Base-by-base conservation (phyloP, 2,797 vertebrate species). In the Labeo calbasu region DNA sequence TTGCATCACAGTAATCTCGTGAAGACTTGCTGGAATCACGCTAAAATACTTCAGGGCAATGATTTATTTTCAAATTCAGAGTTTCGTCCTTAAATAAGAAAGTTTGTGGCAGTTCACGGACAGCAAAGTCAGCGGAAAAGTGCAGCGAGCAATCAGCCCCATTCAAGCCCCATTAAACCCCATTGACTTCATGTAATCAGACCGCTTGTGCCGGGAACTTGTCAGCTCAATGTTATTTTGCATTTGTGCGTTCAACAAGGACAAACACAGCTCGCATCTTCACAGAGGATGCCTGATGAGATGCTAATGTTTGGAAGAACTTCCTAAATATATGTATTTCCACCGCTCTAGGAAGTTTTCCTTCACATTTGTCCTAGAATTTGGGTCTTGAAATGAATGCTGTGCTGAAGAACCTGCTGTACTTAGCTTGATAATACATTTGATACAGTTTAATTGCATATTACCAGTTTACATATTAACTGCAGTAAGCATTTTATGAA, bases 331-430 rank as follows among this genome's bases (percentile, higher is more conserved):
- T 51, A 73, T 12, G 48, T 21, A 6, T 73, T 32, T 76, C 25
- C 32, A 36, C 32, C 15, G 25, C 32, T 73, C 10, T 13, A 15
- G 11, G 12, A n/a, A 57, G 32, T 15, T 57, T 53, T 21, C 50
- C 12, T 36, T n/a, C 19, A 57, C 51, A 53, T 75, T 12, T 36
- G 17, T 53, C 48, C 48, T 11, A 36, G 17, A 75, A 75, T 55
- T 0, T 32, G 10, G 11, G 86, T 91, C 91, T 92, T 63, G 69
- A 90, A 93, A 90, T 88, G 91, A 93, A 92, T 93, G 11, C n/a
- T 72, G 5, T 28, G 48, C 5, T 10, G 4, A 28, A 51, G 25
- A 11, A 72, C 9, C 9, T 51, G 15, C 48, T 51, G 46, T 28
- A 51, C n/a, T 48, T 48, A 71, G 23, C 43, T 48, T 48, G 43